Evolutionary conservation across 2,113 vertebrate genomes (phyloP).

Genomic region (Microtus pennsylvanicus): DNA sequence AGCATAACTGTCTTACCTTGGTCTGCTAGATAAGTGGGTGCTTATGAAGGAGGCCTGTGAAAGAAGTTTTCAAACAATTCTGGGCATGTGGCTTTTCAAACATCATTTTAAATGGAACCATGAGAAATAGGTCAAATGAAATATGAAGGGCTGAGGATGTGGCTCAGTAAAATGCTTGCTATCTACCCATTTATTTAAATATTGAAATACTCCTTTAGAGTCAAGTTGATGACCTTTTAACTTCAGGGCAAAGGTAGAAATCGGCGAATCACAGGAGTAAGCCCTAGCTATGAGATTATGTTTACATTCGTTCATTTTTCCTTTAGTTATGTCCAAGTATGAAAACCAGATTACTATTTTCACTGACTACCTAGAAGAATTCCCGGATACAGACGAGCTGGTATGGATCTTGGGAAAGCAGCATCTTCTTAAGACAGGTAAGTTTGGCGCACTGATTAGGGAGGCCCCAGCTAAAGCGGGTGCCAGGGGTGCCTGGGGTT

Average conservation of each 20-base stretch:
- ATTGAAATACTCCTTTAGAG: slow-evolving; percentile 16
- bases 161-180: not conserved
- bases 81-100: slow-evolving; percentile 41
- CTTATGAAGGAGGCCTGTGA: slow-evolving; percentile 10
- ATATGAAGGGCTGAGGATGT: not conserved
- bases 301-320: slow-evolving; percentile 65
- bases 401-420: slow-evolving; percentile 91
- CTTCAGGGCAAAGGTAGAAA: slow-evolving; percentile 32
- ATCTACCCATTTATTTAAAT: not conserved
- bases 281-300: slow-evolving; percentile 23
- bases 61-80: not conserved
- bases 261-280: not conserved
- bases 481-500: not conserved
- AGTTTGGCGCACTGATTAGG: slow-evolving; percentile 9
- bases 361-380: slow-evolving; percentile 89
- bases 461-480: not conserved
- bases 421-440: slow-evolving; percentile 90
- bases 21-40: not conserved
- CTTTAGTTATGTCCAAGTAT: slow-evolving; percentile 87
- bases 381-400: slow-evolving; percentile 90
- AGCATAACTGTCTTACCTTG: not conserved
- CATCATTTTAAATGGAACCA: not conserved
- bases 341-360: slow-evolving; percentile 88
- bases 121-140: not conserved
- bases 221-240: slow-evolving; percentile 8